Base-by-base conservation (phyloP, 2,797 vertebrate species). In the Yasuhikotakia modesta region DNA sequence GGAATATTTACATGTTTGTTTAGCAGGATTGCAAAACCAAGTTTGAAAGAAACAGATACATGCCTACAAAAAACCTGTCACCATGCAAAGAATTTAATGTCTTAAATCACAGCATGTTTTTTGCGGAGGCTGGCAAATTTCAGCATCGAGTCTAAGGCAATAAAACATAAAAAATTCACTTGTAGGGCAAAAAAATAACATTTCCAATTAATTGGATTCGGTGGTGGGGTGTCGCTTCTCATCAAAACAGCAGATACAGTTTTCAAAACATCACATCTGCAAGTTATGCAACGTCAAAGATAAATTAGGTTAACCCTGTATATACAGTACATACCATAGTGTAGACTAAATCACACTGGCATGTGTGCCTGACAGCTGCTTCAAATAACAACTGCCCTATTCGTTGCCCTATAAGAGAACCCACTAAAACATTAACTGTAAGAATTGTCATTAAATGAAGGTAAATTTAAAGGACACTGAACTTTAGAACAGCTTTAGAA, bases 91-190 rank as follows among this genome's bases (percentile, higher is more conserved):
- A 22, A 61, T 67, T 24, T 60, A 70, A 80, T 17, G 73, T 2
- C 58, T 64, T 63, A 78, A 76, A 85, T 88, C 81, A 84, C 78
- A 86, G 88, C 60, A 68, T 75, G 60, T 4, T 67, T 45, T 77
- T 43, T 53, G 79, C 17, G 55, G 66, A 39, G 63, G 65, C 39
- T 74, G 60, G 58, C 46, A 78, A 75, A 74, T 24, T 30, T 22
- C 35, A 19, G 39, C 69, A 81, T 78, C 39, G 77, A 65, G 74
- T 71, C 80, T 78, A 21, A 50, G 19, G 57, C 30, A 4, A 78
- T 74, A 61, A 45, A 80, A 35, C 19, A 65, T 43, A 8, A 43
- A 43, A 43, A 43, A 43, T 43, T 43, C 39, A 61, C 65, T 3
- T 43, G 52, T 14, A 63, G 24, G 45, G n/a, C 45, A n/a, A 35